Evolutionary conservation across 2,113 vertebrate genomes (phyloP).

Genomic region (Urocynchramus pylzowi): DNA sequence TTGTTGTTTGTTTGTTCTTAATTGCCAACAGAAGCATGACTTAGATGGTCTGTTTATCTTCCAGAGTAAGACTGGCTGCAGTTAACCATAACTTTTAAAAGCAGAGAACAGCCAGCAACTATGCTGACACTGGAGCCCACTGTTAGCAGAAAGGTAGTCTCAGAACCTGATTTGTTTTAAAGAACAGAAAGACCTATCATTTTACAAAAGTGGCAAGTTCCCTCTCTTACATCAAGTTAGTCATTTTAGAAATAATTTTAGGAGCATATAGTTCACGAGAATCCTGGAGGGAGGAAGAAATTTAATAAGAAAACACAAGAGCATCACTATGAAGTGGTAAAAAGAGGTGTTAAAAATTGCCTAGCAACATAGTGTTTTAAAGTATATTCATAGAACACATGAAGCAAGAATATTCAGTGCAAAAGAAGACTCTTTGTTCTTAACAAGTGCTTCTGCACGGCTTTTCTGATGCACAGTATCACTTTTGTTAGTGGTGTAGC

Average conservation of each 20-base stretch:
- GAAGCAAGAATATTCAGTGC: neutral
- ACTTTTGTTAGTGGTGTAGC: neutral
- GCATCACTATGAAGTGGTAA: neutral
- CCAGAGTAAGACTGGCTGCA: neutral
- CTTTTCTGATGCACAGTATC: neutral
- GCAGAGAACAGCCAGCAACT: neutral
- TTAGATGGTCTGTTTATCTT: neutral
- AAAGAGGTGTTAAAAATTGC: slow-evolving; percentile 5
- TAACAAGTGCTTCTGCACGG: neutral
- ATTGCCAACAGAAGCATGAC: neutral
- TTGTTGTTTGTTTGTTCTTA: neutral
- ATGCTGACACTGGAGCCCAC: neutral
- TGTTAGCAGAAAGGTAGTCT: neutral
- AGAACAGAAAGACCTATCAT: neutral
- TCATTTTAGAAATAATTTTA: neutral
- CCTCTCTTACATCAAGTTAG: neutral
- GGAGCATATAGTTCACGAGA: neutral
- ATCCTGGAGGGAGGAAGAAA: neutral
- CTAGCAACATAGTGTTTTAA: neutral
- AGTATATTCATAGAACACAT: neutral
- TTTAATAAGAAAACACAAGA: neutral
- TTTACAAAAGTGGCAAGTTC: neutral
- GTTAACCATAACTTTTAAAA: neutral
- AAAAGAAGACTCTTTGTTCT: slow-evolving; percentile 1
- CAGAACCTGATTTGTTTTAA: neutral